These are phyloP conservation scores for Syritta pipiens DNA, from an alignment of 2,888 invertebrate species.

Conservation along the genomic window DNA sequence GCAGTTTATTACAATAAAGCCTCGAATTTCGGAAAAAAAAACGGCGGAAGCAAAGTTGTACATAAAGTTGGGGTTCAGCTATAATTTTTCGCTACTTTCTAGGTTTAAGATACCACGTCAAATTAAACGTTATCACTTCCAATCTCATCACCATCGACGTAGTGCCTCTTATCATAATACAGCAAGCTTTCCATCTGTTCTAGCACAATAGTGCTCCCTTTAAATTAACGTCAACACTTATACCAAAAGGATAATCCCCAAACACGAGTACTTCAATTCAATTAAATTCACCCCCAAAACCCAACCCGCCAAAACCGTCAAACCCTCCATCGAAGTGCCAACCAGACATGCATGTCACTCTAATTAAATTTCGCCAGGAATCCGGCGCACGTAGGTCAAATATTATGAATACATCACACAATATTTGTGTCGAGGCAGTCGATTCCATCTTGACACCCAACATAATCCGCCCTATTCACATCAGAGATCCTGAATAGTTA, in stretches of 20 bases:
- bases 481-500: slow-evolving; percentile 10
- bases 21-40: too few species aligned
- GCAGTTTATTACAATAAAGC: too few species aligned
- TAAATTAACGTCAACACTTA: slow-evolving; percentile 17
- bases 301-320: neutral
- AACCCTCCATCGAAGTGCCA: neutral
- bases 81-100: too few species aligned
- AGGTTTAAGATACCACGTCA: too few species aligned
- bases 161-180: too few species aligned
- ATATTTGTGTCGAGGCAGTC: slow-evolving; percentile 17
- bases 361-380: slow-evolving; percentile 37
- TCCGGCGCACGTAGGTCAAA: slow-evolving; percentile 46
- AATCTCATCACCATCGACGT: too few species aligned
- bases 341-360: neutral
- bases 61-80: too few species aligned
- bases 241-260: slow-evolving; percentile 26
- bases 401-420: slow-evolving; percentile 53
- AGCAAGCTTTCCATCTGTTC: too few species aligned
- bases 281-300: slow-evolving; percentile 19
- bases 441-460: neutral
- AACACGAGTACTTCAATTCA: neutral
- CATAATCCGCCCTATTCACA: slow-evolving; percentile 2
- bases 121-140: too few species aligned
- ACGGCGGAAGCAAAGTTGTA: too few species aligned
- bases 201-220: neutral